phyloP scores from a whole-genome alignment of 2,113 vertebrate genomes.

The Crotalus helleri region DNA sequence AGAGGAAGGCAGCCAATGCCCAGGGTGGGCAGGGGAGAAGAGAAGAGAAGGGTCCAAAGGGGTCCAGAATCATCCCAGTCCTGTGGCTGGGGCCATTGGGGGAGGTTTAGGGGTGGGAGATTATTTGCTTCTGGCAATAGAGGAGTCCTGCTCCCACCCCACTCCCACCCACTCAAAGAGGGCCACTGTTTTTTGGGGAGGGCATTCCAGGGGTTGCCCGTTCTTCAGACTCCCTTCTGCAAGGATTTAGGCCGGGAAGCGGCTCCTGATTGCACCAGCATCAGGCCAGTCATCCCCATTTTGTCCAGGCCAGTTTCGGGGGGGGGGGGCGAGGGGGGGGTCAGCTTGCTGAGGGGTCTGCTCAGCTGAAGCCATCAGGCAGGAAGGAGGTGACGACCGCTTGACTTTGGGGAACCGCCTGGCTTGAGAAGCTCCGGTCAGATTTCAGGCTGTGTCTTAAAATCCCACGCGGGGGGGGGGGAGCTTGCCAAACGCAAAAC shows the following conservation, averaged over 20 bases:
- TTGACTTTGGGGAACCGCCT: background rate
- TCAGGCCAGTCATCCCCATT: background rate
- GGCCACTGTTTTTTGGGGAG: background rate
- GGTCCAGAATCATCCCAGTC: background rate
- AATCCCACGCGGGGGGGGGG: background rate
- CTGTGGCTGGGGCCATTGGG: background rate
- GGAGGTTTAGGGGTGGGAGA: background rate
- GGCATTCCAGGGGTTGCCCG: background rate
- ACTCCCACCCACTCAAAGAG: background rate
- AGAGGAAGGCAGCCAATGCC: background rate
- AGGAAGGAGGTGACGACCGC: background rate
- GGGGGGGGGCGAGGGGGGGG: no score
- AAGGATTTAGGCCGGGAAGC: background rate
- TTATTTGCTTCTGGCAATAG: background rate
- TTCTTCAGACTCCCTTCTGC: background rate
- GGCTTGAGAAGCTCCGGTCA: background rate
- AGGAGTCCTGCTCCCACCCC: background rate
- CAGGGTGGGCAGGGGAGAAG: background rate
- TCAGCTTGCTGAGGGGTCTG: background rate
- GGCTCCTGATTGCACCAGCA: background rate
- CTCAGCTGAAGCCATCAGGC: background rate
- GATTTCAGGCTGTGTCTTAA: background rate
- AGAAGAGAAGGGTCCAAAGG: background rate
- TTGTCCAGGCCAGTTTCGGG: background rate
- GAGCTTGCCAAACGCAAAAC: background rate